Percentiles rank a stretch among this genome's conserved stretches.
Evolutionary conservation across 1,140 invertebrate species (phyloP).

Genomic region (Matsumurasca onukii): DNA sequence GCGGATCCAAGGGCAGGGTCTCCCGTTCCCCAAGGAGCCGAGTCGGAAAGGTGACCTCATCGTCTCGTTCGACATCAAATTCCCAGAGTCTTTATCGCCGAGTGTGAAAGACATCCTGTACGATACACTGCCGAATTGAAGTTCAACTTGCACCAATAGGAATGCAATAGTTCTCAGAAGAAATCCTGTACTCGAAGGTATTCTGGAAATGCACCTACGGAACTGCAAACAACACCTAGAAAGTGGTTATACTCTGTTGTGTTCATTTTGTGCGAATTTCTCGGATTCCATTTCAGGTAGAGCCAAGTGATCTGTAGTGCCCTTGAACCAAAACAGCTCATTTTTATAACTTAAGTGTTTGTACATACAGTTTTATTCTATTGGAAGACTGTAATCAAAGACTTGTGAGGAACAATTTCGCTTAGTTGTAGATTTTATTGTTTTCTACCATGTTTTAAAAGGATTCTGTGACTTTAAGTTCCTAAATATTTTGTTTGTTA

Average conservation of each 20-base stretch:
- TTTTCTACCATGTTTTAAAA: no score
- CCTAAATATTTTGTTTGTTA: no score
- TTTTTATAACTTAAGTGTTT: background rate
- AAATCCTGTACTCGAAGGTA: constrained; percentile 15
- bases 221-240: background rate
- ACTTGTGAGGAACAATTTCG: background rate
- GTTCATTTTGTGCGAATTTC: constrained; percentile 7
- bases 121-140: constrained; percentile 72
- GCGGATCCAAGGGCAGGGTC: constrained; percentile 87
- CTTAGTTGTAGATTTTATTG: background rate
- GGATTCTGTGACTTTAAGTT: no score
- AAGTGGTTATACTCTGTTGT: constrained; percentile 6
- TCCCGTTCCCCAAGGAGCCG: constrained; percentile 94
- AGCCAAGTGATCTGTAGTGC: background rate
- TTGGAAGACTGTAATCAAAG: background rate
- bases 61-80: constrained; percentile 95
- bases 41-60: constrained; percentile 90
- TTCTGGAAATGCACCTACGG: constrained; percentile 14
- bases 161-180: constrained; percentile 14
- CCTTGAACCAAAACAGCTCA: background rate
- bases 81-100: constrained; percentile 83
- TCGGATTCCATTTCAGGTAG: background rate
- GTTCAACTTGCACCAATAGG: background rate
- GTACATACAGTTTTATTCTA: background rate
- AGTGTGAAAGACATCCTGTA: constrained; percentile 86